phyloP scores from a whole-genome alignment of 1,140 invertebrate genomes.

The Antheraea pernyi region DNA sequence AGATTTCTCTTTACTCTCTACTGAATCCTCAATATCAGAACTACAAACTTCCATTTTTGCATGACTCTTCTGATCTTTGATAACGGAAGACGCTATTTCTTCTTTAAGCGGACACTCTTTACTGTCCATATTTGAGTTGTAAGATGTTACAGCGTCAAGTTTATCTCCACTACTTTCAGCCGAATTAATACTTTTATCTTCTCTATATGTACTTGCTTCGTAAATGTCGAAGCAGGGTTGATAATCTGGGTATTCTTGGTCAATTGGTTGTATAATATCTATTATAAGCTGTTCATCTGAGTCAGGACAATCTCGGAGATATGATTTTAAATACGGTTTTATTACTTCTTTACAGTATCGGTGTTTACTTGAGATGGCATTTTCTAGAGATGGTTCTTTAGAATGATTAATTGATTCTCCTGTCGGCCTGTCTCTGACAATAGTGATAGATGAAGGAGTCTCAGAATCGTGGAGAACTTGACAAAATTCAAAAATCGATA shows the following conservation, averaged over 20 bases:
- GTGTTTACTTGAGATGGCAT: slow-evolving; percentile 27
- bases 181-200: slow-evolving; percentile 13
- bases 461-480: slow-evolving; percentile 38
- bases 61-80: neutral
- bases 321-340: slow-evolving; percentile 35
- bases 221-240: slow-evolving; percentile 27
- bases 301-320: slow-evolving; percentile 26
- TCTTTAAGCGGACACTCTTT: neutral
- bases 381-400: neutral
- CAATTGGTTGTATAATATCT: slow-evolving; percentile 21
- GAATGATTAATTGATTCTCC: slow-evolving; percentile 29
- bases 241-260: slow-evolving; percentile 32
- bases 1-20: neutral
- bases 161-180: neutral
- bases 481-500: slow-evolving; percentile 35
- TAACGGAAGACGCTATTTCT: neutral
- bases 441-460: slow-evolving; percentile 24
- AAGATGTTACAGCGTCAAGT: slow-evolving; percentile 10
- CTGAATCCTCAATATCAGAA: neutral
- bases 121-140: slow-evolving; percentile 2
- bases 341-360: slow-evolving; percentile 47
- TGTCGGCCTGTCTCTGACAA: slow-evolving; percentile 37
- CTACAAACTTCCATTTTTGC: no score
- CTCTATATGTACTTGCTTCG: slow-evolving; percentile 11
- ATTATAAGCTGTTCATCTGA: slow-evolving; percentile 28